Conservation (phyloP, 2,888 invertebrate genomes). For the Aphidius colemani region DNA sequence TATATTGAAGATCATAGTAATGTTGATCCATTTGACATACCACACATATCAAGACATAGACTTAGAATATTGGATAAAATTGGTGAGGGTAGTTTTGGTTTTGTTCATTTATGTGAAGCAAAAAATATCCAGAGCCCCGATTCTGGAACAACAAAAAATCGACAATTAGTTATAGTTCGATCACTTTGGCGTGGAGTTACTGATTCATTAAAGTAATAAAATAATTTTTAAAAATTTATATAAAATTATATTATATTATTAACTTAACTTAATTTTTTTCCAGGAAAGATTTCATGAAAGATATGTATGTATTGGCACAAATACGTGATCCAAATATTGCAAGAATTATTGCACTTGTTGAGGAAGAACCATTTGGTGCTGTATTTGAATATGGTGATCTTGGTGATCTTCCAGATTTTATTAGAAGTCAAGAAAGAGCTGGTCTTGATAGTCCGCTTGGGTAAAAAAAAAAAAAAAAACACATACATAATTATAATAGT, state of each 20-base stretch:
- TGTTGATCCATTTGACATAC: constrained; percentile 49
- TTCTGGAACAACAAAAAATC: constrained; percentile 66
- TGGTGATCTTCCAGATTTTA: constrained; percentile 79
- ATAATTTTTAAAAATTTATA: background rate
- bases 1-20: constrained; percentile 69
- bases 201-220: constrained; percentile 67
- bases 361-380: constrained; percentile 84
- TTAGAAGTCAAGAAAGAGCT: constrained; percentile 50
- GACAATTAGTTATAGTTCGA: constrained; percentile 76
- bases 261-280: constrained; percentile 29
- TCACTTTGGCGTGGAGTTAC: constrained; percentile 76
- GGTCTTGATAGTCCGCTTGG: constrained; percentile 45
- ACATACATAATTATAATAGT: too few species aligned
- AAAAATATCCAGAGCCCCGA: constrained; percentile 69
- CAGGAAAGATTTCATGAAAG: constrained; percentile 86
- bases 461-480: constrained; percentile 33
- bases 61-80: constrained; percentile 82
- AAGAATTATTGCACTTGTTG: constrained; percentile 80
- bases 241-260: background rate
- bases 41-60: constrained; percentile 76
- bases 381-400: constrained; percentile 89
- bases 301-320: constrained; percentile 83
- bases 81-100: constrained; percentile 86
- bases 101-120: constrained; percentile 81
- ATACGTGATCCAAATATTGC: constrained; percentile 84